Percentiles rank a stretch among this genome's conserved stretches.
Evolutionary conservation across 2,113 vertebrate species (phyloP).

Genomic region (Eptesicus fuscus): DNA sequence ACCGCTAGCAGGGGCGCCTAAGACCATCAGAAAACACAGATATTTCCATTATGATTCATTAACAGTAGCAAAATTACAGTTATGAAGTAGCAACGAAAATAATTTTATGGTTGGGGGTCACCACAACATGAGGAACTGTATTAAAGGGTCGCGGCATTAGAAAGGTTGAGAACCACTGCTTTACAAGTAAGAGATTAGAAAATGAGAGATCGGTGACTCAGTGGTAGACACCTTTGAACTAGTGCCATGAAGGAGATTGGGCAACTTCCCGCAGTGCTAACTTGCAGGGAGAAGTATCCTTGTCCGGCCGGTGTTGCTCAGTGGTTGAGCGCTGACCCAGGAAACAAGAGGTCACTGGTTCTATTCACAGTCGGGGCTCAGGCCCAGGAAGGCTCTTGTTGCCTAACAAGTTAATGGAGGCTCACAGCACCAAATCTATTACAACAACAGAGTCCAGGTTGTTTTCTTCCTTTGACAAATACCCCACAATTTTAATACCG

Average conservation of each 20-base stretch:
- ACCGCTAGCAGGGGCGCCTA: no score
- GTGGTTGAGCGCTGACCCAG: no score
- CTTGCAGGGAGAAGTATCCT: neutral
- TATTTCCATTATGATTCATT: no score
- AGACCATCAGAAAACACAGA: no score
- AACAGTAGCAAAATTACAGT: no score
- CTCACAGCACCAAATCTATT: neutral
- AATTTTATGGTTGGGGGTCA: no score
- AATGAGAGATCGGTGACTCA: neutral
- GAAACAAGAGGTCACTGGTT: no score
- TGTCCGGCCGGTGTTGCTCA: neutral
- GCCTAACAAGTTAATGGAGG: neutral
- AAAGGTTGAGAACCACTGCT: no score
- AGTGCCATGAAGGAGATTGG: neutral
- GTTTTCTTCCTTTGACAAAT: constrained; percentile 20
- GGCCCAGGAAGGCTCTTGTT: neutral
- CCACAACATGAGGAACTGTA: no score
- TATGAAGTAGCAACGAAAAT: no score
- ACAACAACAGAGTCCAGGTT: neutral
- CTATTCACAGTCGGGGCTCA: neutral
- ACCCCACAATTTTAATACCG: neutral
- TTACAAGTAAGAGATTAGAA: neutral
- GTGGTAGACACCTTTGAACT: neutral
- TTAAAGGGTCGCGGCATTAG: no score
- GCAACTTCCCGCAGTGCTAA: neutral